Evolutionary conservation across 2,797 vertebrate species (phyloP).

Genomic region (Acanthiza pusilla): DNA sequence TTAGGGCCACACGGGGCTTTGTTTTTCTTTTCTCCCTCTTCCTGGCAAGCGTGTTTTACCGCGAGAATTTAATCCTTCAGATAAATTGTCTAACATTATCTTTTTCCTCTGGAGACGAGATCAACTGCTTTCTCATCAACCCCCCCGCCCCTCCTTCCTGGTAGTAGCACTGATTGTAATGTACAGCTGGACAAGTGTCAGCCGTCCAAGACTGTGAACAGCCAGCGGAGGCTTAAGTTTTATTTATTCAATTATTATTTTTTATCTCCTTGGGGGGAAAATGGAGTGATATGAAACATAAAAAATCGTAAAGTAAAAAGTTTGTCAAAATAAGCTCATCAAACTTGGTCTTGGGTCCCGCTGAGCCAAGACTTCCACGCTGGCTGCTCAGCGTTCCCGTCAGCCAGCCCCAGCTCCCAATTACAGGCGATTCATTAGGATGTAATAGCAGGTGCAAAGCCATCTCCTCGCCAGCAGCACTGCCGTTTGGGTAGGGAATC

Average conservation of each 20-base stretch:
- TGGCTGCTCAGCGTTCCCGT: background rate
- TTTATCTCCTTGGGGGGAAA: background rate
- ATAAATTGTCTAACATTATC: constrained; percentile 4
- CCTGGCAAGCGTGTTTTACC: background rate
- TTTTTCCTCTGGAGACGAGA: constrained; percentile 27
- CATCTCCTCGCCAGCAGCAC: background rate
- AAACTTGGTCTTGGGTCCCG: background rate
- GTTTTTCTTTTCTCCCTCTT: background rate
- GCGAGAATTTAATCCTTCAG: background rate
- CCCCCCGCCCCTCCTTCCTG: background rate
- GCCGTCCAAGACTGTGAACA: background rate
- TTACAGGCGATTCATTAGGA: background rate
- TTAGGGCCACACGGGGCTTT: background rate
- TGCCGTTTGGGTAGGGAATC: background rate
- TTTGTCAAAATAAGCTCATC: background rate
- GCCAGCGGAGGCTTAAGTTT: background rate
- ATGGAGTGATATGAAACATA: background rate
- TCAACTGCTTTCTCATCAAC: background rate
- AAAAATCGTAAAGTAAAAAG: background rate
- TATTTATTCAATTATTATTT: background rate
- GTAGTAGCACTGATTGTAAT: background rate
- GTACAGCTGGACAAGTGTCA: constrained; percentile 19
- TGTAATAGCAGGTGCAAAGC: constrained; percentile 69
- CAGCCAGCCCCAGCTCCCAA: background rate
- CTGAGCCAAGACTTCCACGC: background rate